These are phyloP conservation scores for Silurus lanzhouensis DNA, from an alignment of 2,797 vertebrate genomes.

Conservation along the genomic window DNA sequence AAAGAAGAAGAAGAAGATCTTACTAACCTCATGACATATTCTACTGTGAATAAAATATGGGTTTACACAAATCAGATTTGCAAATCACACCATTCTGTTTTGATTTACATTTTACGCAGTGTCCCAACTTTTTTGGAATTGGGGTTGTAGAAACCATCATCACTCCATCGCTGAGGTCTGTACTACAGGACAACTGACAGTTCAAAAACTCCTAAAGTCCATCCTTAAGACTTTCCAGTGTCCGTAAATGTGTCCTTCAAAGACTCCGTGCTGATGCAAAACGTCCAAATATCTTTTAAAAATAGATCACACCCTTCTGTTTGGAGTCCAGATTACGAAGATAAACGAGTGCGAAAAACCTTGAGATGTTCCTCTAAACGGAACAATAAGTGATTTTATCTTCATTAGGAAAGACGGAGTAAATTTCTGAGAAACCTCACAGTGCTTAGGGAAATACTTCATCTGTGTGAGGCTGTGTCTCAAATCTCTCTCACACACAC, in stretches of 20 bases:
- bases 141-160: too few species aligned
- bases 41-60: too few species aligned
- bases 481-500: neutral
- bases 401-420: neutral
- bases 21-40: too few species aligned
- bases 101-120: too few species aligned
- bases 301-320: neutral
- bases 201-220: neutral
- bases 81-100: too few species aligned
- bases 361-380: conserved; percentile 1
- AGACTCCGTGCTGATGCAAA: conserved; percentile 5
- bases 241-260: neutral
- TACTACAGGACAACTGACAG: neutral
- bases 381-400: neutral
- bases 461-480: neutral
- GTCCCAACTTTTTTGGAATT: too few species aligned
- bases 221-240: neutral
- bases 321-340: neutral
- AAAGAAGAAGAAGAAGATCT: too few species aligned
- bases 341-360: neutral
- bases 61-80: too few species aligned
- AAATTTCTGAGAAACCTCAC: neutral
- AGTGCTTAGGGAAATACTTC: neutral
- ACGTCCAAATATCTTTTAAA: neutral
- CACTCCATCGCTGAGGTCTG: neutral